These are phyloP conservation scores for Athripsodes cinereus DNA, from an alignment of 2,888 invertebrate genomes.

Conservation along the genomic window DNA sequence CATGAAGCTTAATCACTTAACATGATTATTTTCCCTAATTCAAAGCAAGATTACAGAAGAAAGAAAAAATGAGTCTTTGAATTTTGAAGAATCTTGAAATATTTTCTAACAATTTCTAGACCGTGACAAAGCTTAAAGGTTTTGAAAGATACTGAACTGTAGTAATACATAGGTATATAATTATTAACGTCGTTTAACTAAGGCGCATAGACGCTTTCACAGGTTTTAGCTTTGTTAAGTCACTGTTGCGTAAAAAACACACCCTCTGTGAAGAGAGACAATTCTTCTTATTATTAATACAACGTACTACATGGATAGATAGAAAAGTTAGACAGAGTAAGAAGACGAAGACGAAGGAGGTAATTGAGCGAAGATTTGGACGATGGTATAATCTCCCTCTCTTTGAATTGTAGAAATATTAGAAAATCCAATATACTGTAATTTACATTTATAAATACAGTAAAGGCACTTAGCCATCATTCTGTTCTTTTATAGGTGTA, in stretches of 20 bases:
- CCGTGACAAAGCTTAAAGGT: background rate
- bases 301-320: constrained; percentile 14
- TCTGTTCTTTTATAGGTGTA: too few relatives aligned
- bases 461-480: too few relatives aligned
- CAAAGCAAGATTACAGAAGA: background rate
- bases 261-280: constrained; percentile 7
- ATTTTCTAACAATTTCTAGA: background rate
- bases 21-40: constrained; percentile 24
- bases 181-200: too few relatives aligned
- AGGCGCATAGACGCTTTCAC: too few relatives aligned
- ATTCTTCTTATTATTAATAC: constrained; percentile 19
- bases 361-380: constrained; percentile 5
- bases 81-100: background rate
- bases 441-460: too few relatives aligned
- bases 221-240: constrained; percentile 18
- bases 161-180: too few relatives aligned
- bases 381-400: background rate
- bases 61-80: background rate
- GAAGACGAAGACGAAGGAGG: background rate
- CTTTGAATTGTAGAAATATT: background rate
- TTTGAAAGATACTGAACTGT: too few relatives aligned
- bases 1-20: constrained; percentile 22
- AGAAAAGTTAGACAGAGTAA: background rate
- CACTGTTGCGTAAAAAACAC: background rate
- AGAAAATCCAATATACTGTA: background rate